Evolutionary conservation across 2,113 vertebrate species (phyloP).

Genomic region (Irena cyanogastra): DNA sequence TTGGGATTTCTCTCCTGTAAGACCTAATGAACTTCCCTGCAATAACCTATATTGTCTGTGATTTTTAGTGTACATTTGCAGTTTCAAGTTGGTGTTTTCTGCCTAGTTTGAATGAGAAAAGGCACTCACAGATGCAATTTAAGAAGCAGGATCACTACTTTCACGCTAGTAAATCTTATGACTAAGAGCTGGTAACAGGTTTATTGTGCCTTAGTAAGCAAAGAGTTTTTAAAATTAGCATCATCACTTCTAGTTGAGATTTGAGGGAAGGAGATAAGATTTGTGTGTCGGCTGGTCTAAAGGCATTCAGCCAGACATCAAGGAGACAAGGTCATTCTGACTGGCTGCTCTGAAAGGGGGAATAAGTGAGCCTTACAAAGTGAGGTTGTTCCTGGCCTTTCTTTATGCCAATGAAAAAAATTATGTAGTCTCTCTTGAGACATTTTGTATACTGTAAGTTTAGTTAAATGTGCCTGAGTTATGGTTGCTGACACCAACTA

Average conservation of each 20-base stretch:
- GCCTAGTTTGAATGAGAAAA: neutral
- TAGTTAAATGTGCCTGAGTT: neutral
- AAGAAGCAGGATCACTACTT: neutral
- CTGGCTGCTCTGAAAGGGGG: neutral
- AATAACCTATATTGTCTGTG: neutral
- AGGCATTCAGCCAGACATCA: neutral
- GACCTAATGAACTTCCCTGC: neutral
- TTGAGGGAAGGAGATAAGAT: neutral
- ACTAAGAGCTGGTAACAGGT: neutral
- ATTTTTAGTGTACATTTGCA: neutral
- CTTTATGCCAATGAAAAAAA: neutral
- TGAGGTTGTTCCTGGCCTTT: neutral
- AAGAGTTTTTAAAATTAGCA: neutral
- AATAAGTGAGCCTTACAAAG: neutral
- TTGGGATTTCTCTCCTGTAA: neutral
- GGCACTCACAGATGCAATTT: neutral
- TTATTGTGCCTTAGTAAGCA: neutral
- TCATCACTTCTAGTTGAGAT: neutral
- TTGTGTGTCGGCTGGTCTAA: neutral
- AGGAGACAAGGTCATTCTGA: neutral
- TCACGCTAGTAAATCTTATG: neutral
- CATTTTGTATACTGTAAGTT: neutral
- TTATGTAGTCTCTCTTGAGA: neutral
- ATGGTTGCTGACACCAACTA: fast-evolving
- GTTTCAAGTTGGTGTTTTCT: neutral